A percentile compares a stretch with the other conserved stretches of the same genome.
phyloP scores from a whole-genome alignment of 2,888 invertebrate species.

The Phlogophora meticulosa region DNA sequence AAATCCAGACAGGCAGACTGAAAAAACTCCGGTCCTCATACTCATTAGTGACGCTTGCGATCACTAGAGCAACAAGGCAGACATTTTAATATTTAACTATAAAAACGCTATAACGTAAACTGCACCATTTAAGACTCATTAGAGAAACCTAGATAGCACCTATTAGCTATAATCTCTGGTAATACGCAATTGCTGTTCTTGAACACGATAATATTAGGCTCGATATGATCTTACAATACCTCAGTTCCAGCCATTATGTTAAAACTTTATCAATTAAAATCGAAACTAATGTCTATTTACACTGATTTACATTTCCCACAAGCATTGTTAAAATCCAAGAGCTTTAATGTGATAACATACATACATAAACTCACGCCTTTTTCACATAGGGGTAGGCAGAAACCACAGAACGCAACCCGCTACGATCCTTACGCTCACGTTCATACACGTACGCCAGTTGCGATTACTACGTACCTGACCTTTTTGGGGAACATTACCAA shows the following conservation, averaged over 20 bases:
- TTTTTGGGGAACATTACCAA: too few species aligned
- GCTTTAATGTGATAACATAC: conserved; percentile 21
- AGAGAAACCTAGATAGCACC: conserved; percentile 15
- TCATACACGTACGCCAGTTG: too few species aligned
- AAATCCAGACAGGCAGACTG: too few species aligned
- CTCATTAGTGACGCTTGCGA: too few species aligned
- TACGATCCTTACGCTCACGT: too few species aligned
- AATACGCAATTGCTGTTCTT: conserved; percentile 36
- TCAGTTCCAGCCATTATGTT: conserved; percentile 37
- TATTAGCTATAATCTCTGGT: conserved; percentile 40
- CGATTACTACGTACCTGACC: too few species aligned
- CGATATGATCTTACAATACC: conserved; percentile 48
- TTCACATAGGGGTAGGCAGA: too few species aligned
- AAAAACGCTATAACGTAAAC: conserved; percentile 4
- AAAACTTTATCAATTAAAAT: conserved; percentile 57
- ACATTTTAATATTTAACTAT: background rate
- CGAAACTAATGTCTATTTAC: conserved; percentile 48
- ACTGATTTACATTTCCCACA: conserved; percentile 48
- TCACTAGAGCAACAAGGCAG: too few species aligned
- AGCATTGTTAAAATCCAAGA: conserved; percentile 47
- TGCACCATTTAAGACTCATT: conserved; percentile 29
- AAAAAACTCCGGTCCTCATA: too few species aligned
- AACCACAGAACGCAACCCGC: too few species aligned
- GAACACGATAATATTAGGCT: conserved; percentile 32
- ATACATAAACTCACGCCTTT: too few species aligned